A percentile compares a stretch with the other conserved stretches of the same genome.
phyloP scores from a whole-genome alignment of 2,888 invertebrate species.

The Tromatobia lineatoria region DNA sequence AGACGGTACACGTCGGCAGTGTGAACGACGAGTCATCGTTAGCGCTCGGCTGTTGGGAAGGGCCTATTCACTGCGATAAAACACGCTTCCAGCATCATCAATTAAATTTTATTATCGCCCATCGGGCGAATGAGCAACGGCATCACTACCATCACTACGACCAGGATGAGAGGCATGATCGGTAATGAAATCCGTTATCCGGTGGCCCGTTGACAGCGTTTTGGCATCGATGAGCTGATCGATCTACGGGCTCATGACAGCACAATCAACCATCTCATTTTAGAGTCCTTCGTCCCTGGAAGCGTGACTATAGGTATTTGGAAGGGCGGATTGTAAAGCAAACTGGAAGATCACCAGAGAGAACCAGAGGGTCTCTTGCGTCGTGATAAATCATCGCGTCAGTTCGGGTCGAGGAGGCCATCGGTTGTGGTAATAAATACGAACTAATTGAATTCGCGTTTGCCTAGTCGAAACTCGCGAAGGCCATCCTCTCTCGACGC shows the following conservation, averaged over 20 bases:
- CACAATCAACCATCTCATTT: conserved; percentile 47
- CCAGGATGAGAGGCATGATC: conserved; percentile 19
- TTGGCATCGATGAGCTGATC: conserved; percentile 55
- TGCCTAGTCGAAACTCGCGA: conserved; percentile 75
- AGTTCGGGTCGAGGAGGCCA: conserved; percentile 53
- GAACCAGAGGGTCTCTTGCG: conserved; percentile 59
- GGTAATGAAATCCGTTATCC: conserved; percentile 63
- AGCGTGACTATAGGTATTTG: conserved; percentile 21
- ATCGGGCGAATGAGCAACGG: conserved; percentile 36
- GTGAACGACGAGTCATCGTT: conserved; percentile 38
- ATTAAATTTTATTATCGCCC: conserved; percentile 61
- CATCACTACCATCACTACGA: not conserved
- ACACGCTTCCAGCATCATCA: conserved; percentile 52
- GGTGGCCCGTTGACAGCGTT: conserved; percentile 54
- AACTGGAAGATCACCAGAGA: conserved; percentile 76
- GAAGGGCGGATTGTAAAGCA: conserved; percentile 60
- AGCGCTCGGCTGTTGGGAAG: conserved; percentile 38
- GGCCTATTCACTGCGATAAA: conserved; percentile 49
- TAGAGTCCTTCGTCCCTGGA: conserved; percentile 42
- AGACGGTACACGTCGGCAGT: conserved; percentile 35
- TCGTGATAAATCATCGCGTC: conserved; percentile 77
- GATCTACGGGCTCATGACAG: conserved; percentile 50
- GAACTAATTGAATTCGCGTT: conserved; percentile 83
- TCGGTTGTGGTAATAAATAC: conserved; percentile 78
- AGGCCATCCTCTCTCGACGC: conserved; percentile 68